Percentiles rank a stretch among this genome's conserved stretches.
Conservation (phyloP, 2,113 vertebrate species). For the Edolisoma coerulescens region DNA sequence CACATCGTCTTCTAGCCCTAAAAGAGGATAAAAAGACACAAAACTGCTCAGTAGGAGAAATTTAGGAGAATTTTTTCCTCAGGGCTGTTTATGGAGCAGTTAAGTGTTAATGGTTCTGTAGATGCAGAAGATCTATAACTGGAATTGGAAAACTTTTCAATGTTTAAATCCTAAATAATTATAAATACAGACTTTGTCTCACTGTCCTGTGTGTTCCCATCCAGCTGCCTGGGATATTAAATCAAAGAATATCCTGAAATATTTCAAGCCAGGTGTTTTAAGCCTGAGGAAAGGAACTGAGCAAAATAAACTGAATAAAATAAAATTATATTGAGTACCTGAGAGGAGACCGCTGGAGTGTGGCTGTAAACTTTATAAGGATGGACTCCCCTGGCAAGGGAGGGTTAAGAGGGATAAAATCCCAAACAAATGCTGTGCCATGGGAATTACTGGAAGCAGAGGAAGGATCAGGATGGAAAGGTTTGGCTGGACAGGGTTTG, state of each 20-base stretch:
- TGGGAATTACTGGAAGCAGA: not conserved
- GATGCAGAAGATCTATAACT: not conserved
- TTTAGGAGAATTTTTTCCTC: not conserved
- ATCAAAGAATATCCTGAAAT: not conserved
- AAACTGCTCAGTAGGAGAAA: slow-evolving; percentile 29
- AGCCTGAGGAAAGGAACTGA: slow-evolving; percentile 13
- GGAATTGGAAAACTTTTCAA: not conserved
- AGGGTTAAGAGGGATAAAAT: not conserved
- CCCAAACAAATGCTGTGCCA: not conserved
- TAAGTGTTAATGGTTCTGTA: not conserved
- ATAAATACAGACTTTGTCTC: not conserved
- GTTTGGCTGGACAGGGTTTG: not conserved
- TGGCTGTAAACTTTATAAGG: not conserved
- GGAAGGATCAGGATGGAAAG: not conserved
- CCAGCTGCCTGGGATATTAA: not conserved
- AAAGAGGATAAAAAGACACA: not conserved
- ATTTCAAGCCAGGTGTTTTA: not conserved
- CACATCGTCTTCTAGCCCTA: slow-evolving; percentile 1
- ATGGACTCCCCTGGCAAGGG: slow-evolving; percentile 23
- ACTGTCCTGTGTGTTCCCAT: not conserved
- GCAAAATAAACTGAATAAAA: not conserved
- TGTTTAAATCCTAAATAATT: not conserved
- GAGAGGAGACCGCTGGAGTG: not conserved
- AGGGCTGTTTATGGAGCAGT: not conserved
- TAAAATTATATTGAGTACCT: not conserved